Evolutionary conservation across 2,888 invertebrate species (phyloP).

Genomic region (Leptinotarsa haldemani): DNA sequence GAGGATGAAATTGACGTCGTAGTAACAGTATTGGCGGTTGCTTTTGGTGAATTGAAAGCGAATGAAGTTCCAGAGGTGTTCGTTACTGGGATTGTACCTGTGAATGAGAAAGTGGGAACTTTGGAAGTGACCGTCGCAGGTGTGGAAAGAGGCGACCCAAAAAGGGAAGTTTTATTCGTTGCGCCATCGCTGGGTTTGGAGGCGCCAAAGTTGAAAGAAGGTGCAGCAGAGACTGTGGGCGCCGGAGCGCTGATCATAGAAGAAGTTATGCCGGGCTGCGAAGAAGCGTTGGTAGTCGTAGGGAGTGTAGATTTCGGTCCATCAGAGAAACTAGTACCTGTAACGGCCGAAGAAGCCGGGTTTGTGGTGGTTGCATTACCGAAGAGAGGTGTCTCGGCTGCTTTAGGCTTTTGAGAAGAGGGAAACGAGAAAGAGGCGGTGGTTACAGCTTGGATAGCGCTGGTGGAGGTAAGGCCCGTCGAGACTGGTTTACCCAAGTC

Average conservation of each 20-base stretch:
- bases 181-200: slow-evolving; percentile 11
- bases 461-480: slow-evolving; percentile 12
- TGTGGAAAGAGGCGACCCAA: not conserved
- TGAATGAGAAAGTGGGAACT: slow-evolving; percentile 16
- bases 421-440: not conserved
- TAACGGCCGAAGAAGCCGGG: not conserved
- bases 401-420: not conserved
- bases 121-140: not conserved
- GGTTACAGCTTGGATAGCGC: not conserved
- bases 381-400: not conserved
- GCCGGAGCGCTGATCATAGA: slow-evolving; percentile 11
- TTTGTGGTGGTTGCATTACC: not conserved
- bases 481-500: slow-evolving; percentile 49
- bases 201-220: slow-evolving; percentile 37
- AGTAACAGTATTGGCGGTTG: slow-evolving; percentile 24
- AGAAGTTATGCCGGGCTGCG: not conserved
- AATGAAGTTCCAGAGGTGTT: slow-evolving; percentile 10
- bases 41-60: slow-evolving; percentile 29
- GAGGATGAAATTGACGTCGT: slow-evolving; percentile 18
- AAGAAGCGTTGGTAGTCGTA: slow-evolving; percentile 20
- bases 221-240: not conserved
- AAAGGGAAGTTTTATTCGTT: slow-evolving; percentile 10
- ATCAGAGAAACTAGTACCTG: slow-evolving; percentile 31
- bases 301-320: slow-evolving; percentile 25
- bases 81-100: not conserved